A percentile compares a stretch with the other conserved stretches of the same genome.
Conservation (phyloP, 1,140 invertebrate species). For the Idris sp. region DNA sequence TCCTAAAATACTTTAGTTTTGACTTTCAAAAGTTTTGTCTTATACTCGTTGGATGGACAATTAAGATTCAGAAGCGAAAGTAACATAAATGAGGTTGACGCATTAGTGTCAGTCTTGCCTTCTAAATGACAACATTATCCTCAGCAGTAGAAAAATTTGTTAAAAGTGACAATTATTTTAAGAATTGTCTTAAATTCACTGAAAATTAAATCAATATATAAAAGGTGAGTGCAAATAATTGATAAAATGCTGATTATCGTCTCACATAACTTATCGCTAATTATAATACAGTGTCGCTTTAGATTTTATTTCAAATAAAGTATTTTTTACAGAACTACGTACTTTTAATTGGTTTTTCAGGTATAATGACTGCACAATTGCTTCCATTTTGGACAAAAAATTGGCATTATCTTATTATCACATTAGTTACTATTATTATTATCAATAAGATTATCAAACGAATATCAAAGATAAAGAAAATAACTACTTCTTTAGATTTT, state of each 20-base stretch:
- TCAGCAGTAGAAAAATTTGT: constrained; percentile 3
- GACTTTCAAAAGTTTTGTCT: constrained; percentile 47
- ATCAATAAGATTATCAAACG: constrained; percentile 44
- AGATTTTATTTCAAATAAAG: neutral
- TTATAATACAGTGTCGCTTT: no score
- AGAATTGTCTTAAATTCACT: constrained; percentile 1
- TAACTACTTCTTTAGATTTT: constrained; percentile 4
- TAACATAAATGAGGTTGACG: constrained; percentile 41
- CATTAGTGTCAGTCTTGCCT: constrained; percentile 53
- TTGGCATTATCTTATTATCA: constrained; percentile 63
- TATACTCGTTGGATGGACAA: constrained; percentile 40
- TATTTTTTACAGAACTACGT: neutral
- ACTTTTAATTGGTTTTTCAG: constrained; percentile 1
- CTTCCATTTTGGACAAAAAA: constrained; percentile 70
- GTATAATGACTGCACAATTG: constrained; percentile 65
- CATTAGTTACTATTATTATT: constrained; percentile 51
- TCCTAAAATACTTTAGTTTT: neutral
- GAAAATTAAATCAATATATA: no score
- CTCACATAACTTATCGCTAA: no score
- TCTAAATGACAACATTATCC: constrained; percentile 46
- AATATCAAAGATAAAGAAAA: constrained; percentile 3
- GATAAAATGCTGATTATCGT: no score
- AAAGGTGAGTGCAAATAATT: no score
- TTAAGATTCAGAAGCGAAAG: constrained; percentile 56
- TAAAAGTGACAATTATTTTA: constrained; percentile 15